Percentiles rank a stretch among this genome's conserved stretches.
Conservation (phyloP, 2,113 vertebrate species). For the Numenius arquata region DNA sequence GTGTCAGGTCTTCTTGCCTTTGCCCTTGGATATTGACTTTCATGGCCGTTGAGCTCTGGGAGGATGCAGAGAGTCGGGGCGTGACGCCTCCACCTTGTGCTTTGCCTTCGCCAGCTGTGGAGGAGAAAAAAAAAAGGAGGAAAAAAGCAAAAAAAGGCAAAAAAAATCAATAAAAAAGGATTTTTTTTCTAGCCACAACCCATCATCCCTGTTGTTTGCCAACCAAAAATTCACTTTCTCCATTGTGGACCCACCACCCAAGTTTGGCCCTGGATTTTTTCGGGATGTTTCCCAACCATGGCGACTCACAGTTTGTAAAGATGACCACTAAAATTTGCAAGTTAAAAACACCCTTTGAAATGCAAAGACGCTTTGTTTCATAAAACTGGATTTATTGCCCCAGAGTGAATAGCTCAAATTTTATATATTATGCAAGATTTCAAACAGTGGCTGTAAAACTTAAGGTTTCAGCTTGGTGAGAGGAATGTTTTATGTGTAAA, state of each 20-base stretch:
- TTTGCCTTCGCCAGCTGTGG: accelerated
- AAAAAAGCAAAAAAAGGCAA: neutral
- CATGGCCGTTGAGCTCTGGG: slow-evolving; percentile 58
- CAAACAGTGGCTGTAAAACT: slow-evolving; percentile 74
- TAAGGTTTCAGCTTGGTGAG: slow-evolving; percentile 69
- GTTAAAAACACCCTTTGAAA: slow-evolving; percentile 77
- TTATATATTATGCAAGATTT: slow-evolving; percentile 82
- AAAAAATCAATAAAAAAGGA: neutral
- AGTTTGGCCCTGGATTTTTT: neutral
- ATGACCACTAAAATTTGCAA: slow-evolving; percentile 79
- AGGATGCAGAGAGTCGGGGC: neutral
- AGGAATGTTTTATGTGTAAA: slow-evolving; percentile 81
- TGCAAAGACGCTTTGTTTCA: slow-evolving; percentile 76
- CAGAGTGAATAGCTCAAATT: slow-evolving; percentile 72
- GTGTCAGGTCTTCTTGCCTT: slow-evolving; percentile 81
- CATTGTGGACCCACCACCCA: accelerated
- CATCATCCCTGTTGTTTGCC: neutral
- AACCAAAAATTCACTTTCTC: neutral
- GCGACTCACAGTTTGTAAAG: slow-evolving; percentile 72
- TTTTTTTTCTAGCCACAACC: neutral
- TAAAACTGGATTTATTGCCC: slow-evolving; percentile 76
- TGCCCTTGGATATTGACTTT: slow-evolving; percentile 92
- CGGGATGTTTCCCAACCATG: neutral
- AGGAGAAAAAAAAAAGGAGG: neutral
- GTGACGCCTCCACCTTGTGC: neutral